phyloP scores from a whole-genome alignment of 2,888 invertebrate species.

The Diarsia brunnea region DNA sequence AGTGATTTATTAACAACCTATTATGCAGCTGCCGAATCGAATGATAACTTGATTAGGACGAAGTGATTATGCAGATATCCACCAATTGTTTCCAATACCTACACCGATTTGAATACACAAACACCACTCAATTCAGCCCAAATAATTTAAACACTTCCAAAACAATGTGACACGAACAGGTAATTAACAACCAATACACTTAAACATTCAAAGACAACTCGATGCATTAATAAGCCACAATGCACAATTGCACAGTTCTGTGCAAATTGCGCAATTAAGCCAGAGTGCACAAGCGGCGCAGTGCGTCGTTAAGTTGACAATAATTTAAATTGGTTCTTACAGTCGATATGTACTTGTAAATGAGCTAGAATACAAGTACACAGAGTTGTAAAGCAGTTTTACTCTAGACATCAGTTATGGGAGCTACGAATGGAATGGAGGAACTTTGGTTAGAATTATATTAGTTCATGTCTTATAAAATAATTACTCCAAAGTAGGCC shows the following conservation, averaged over 20 bases:
- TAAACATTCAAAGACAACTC: conserved; percentile 59
- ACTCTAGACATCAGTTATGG: conserved; percentile 55
- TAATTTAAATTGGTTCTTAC: conserved; percentile 74
- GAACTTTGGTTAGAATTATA: background rate
- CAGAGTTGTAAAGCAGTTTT: conserved; percentile 66
- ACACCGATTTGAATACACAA: conserved; percentile 15
- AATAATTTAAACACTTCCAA: conserved; percentile 41
- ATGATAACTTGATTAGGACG: conserved; percentile 16
- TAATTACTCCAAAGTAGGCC: background rate
- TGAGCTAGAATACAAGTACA: conserved; percentile 64
- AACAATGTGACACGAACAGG: conserved; percentile 43
- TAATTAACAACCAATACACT: conserved; percentile 64
- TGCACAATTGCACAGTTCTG: conserved; percentile 55
- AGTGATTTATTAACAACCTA: background rate
- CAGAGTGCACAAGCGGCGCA: conserved; percentile 60
- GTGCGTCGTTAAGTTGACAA: conserved; percentile 72
- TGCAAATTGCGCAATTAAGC: conserved; percentile 69
- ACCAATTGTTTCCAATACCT: conserved; percentile 33
- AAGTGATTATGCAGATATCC: conserved; percentile 38
- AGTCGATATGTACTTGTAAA: conserved; percentile 69
- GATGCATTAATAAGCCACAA: conserved; percentile 64
- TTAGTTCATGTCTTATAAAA: background rate
- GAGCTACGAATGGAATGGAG: conserved; percentile 47
- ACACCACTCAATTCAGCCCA: conserved; percentile 9
- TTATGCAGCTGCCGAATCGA: background rate